Base-by-base conservation (phyloP, 2,888 invertebrate genomes). In the Bembecia ichneumoniformis region DNA sequence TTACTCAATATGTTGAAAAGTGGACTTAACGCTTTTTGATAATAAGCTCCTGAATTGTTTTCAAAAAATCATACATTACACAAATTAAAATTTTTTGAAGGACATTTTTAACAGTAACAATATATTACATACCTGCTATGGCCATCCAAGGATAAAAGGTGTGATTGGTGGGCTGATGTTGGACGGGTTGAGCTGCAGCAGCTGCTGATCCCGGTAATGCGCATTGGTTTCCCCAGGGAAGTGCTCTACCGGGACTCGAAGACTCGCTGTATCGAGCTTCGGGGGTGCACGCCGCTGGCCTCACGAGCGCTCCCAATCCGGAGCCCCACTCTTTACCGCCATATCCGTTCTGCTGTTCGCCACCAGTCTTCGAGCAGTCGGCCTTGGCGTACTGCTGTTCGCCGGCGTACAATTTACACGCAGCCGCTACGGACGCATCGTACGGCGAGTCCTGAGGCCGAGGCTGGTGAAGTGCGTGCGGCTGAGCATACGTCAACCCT, bases 131-230 rank as follows among this genome's bases (percentile, higher is more conserved):
- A 96, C 97, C 97, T 96, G 96, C 96, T 90, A 97, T 96, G 88
- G 96, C 96, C 97, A 97, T 97, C 97, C 97, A 97, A 68, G 97
- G 97, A 89, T 97, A 97, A 90, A 97, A 97, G 76, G 96, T 96
- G 91, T 96, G 96, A 87, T 93, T 95, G 88, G 91, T 92, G 82
- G 93, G 91, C 88, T 95, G 94, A 87, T 96, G 96, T 86, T 96
- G 95, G 63, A 95, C 93, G 76, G 94, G 95, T 66, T 94, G 94
- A 48, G 93, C 91, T 70, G 91, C 89, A 63, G 94, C 92, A 72
- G 93, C 91, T 58, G 94, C 92, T 58, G 94, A 90, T 62, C 94
- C 92, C 72, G 95, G 95, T 72, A 96, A 89, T 65, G 93, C 91
- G 89, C 96, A 96, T 81, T 94, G 94, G 88, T 95, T 95, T 82